Evolutionary conservation across 2,888 invertebrate species (phyloP).

Genomic region (Calameuta filiformis): DNA sequence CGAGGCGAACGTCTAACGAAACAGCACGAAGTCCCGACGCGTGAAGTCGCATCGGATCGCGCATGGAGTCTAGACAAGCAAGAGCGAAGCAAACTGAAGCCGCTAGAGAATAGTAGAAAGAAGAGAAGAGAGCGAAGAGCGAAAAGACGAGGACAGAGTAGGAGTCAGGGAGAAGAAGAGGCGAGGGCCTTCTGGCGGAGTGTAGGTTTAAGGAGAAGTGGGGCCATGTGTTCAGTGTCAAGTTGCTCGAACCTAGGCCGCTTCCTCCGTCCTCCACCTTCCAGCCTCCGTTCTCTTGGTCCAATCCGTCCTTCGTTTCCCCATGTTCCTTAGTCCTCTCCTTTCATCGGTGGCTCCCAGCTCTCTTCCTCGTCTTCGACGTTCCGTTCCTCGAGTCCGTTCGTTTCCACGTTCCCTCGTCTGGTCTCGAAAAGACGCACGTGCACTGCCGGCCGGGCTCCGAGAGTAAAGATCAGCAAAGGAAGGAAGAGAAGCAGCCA

Average conservation of each 20-base stretch:
- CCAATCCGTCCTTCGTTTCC: neutral
- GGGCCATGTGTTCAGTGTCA: constrained; percentile 66
- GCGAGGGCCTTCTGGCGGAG: constrained; percentile 55
- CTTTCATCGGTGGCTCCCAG: neutral
- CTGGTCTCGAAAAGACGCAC: constrained; percentile 20
- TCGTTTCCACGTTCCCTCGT: constrained; percentile 12
- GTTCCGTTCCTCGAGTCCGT: constrained; percentile 7
- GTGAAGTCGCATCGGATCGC: neutral
- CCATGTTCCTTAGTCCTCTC: neutral
- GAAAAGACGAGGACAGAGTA: neutral
- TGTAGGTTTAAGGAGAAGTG: constrained; percentile 60
- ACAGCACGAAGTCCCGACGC: neutral
- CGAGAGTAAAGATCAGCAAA: neutral
- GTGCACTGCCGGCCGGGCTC: neutral
- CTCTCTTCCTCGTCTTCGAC: constrained; percentile 13
- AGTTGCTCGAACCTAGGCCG: constrained; percentile 54
- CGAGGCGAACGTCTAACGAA: neutral
- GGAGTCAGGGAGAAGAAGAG: constrained; percentile 21
- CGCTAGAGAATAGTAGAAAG: constrained; percentile 6
- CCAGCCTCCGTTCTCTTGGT: constrained; percentile 8
- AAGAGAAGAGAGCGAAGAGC: neutral
- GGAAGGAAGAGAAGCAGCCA: constrained; percentile 21
- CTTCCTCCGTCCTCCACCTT: constrained; percentile 32
- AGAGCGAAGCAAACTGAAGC: constrained; percentile 6
- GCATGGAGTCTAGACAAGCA: neutral